Conservation (phyloP, 2,113 vertebrate genomes). For the Ovis canadensis region DNA sequence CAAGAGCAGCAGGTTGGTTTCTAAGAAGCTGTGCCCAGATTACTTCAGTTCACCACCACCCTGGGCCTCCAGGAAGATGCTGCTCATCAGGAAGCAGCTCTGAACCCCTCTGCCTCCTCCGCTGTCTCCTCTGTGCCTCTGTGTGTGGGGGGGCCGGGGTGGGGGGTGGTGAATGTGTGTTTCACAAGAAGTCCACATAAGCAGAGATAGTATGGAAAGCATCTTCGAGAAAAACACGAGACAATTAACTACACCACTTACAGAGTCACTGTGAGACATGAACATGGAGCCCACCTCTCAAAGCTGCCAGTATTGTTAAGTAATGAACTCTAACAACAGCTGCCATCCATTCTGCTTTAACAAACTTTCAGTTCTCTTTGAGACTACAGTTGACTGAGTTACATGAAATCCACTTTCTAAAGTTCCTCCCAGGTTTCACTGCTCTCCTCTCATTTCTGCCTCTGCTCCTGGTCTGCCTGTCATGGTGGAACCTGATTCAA, state of each 20-base stretch:
- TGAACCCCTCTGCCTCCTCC: not conserved
- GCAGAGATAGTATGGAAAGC: not conserved
- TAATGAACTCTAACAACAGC: not conserved
- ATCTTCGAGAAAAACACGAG: not conserved
- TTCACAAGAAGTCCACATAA: not conserved
- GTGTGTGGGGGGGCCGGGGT: fast-evolving
- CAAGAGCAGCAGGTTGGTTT: not conserved
- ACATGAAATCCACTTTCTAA: not conserved
- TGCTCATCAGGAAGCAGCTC: not conserved
- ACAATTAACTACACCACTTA: not conserved
- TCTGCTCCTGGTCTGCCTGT: not conserved
- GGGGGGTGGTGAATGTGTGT: not conserved
- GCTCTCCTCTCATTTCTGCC: not conserved
- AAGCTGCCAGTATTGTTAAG: not conserved
- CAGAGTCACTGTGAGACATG: not conserved
- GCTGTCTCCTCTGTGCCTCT: not conserved
- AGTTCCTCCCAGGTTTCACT: not conserved
- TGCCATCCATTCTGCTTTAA: not conserved
- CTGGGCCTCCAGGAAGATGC: not conserved
- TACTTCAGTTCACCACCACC: not conserved
- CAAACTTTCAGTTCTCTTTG: not conserved
- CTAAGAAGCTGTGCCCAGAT: not conserved
- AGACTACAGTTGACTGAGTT: not conserved
- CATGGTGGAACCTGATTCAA: not conserved
- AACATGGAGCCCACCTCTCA: not conserved